Conservation (phyloP, 1,140 invertebrate species). For the Microplitis demolitor region DNA sequence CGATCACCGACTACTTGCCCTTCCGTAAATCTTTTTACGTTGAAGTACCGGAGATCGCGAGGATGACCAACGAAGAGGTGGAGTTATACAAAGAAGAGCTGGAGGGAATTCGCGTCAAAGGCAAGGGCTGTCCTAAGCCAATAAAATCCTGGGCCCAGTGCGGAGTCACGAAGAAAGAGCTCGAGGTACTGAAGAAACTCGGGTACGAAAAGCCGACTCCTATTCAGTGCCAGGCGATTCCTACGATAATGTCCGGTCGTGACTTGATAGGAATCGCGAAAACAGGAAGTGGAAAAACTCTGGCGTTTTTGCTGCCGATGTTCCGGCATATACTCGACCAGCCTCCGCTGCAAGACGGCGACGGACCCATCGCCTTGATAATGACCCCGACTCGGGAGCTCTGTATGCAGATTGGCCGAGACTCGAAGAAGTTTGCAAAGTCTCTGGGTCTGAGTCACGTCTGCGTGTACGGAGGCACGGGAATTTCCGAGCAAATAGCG, state of each 20-base stretch:
- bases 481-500: constrained; percentile 96
- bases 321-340: constrained; percentile 98
- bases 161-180: constrained; percentile 94
- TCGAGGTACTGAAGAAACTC: constrained; percentile 92
- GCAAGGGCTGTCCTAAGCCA: constrained; percentile 90
- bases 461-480: constrained; percentile 98
- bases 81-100: constrained; percentile 82
- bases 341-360: constrained; percentile 87
- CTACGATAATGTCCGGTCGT: constrained; percentile 96
- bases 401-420: constrained; percentile 98
- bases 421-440: constrained; percentile 95
- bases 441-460: constrained; percentile 84
- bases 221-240: constrained; percentile 98
- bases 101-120: constrained; percentile 85
- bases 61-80: constrained; percentile 90
- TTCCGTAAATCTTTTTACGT: constrained; percentile 98
- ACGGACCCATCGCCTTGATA: constrained; percentile 95
- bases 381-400: constrained; percentile 98
- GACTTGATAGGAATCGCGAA: constrained; percentile 99
- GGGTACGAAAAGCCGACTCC: constrained; percentile 97
- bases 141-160: constrained; percentile 98
- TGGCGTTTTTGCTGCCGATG: constrained; percentile 98
- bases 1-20: constrained; percentile 79
- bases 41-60: constrained; percentile 84
- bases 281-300: constrained; percentile 98